phyloP scores from a whole-genome alignment of 2,113 vertebrate species.

The Gymnobelideus leadbeateri region DNA sequence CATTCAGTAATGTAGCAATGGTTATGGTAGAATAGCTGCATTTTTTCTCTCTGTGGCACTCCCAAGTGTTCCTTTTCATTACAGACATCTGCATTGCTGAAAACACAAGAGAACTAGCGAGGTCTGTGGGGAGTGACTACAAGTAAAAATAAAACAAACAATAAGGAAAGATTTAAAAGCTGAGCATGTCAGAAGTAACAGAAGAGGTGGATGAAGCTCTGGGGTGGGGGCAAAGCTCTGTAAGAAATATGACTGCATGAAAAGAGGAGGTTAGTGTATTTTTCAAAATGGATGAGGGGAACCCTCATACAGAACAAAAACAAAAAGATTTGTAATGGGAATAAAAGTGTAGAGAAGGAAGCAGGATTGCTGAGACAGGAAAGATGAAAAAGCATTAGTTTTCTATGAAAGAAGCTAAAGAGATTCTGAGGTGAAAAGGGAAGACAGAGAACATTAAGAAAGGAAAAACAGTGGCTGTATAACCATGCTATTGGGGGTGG shows the following conservation, averaged over 20 bases:
- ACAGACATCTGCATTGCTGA: slow-evolving; percentile 63
- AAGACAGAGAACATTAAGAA: neutral
- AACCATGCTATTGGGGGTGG: neutral
- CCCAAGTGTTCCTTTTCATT: slow-evolving; percentile 62
- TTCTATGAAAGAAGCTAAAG: slow-evolving; percentile 41
- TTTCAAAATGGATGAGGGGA: slow-evolving; percentile 15
- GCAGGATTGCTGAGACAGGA: slow-evolving; percentile 13
- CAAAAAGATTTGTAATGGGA: neutral
- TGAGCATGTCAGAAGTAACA: slow-evolving; percentile 49
- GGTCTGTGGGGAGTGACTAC: slow-evolving; percentile 59
- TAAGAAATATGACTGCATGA: slow-evolving; percentile 60
- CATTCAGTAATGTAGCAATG: slow-evolving; percentile 36
- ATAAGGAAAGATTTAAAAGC: slow-evolving; percentile 62
- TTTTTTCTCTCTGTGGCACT: slow-evolving; percentile 60
- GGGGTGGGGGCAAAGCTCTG: slow-evolving; percentile 47
- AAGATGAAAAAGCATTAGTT: slow-evolving; percentile 8
- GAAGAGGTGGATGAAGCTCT: slow-evolving; percentile 59
- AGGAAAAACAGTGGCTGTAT: neutral
- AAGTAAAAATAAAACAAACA: slow-evolving; percentile 72
- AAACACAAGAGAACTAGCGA: slow-evolving; percentile 52
- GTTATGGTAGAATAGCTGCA: slow-evolving; percentile 28
- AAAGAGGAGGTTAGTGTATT: neutral
- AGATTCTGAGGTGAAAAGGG: neutral
- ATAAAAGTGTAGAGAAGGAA: slow-evolving; percentile 33
- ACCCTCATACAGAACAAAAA: slow-evolving; percentile 48